These are phyloP conservation scores for Nesogale talazaci DNA, from an alignment of 2,113 vertebrate genomes.

Conservation along the genomic window DNA sequence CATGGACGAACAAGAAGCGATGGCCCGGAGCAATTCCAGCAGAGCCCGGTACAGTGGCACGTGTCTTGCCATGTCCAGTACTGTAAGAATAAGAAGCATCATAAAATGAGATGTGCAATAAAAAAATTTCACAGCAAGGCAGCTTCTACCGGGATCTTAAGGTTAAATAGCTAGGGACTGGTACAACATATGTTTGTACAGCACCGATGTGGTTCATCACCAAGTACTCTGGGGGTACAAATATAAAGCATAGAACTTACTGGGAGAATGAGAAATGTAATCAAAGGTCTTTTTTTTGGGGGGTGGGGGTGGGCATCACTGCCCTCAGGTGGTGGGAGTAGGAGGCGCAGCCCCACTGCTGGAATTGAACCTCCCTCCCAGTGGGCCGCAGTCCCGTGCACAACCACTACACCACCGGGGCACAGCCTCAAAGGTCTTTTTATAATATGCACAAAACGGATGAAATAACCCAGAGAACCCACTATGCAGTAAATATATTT, in stretches of 20 bases:
- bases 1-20: conserved; percentile 94
- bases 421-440: background rate
- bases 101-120: conserved; percentile 30
- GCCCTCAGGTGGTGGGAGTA: no score
- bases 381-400: no score
- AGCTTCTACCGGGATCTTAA: background rate
- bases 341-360: no score
- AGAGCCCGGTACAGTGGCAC: conserved; percentile 97
- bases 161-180: background rate
- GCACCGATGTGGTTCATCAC: background rate
- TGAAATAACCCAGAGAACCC: background rate
- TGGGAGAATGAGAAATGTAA: background rate
- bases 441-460: background rate
- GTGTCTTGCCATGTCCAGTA: conserved; percentile 98
- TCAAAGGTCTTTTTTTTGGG: background rate
- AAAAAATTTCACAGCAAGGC: background rate
- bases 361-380: no score
- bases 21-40: conserved; percentile 95
- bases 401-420: no score
- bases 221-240: background rate
- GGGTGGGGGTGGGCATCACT: no score
- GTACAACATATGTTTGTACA: background rate
- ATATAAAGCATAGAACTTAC: background rate
- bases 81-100: conserved; percentile 81
- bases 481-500: background rate